These are phyloP conservation scores for Chlamydotis undulata DNA, from an alignment of 2,113 vertebrate species.

Conservation along the genomic window DNA sequence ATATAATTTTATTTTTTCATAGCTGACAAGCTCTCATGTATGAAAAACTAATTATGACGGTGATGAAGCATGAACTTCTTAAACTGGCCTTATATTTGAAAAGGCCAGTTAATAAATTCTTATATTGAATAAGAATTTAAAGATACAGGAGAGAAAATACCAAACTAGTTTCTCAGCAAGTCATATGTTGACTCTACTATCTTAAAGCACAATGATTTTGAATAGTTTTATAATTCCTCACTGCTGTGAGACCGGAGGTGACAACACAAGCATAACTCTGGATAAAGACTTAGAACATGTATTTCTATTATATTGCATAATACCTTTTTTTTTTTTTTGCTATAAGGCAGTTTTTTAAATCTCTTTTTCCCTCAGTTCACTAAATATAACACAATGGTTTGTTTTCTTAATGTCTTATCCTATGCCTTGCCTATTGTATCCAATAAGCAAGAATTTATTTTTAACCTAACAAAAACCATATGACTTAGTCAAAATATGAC, in stretches of 20 bases:
- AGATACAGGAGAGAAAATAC: neutral
- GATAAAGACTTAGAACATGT: neutral
- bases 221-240: neutral
- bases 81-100: neutral
- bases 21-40: neutral
- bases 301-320: neutral
- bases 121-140: neutral
- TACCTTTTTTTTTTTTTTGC: neutral
- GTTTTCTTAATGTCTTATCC: neutral
- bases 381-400: neutral
- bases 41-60: neutral
- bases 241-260: neutral
- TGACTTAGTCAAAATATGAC: neutral
- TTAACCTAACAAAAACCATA: neutral
- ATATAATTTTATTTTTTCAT: neutral
- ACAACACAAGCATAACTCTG: neutral
- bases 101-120: neutral
- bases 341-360: neutral
- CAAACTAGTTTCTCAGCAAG: neutral
- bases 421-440: neutral
- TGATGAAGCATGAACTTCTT: neutral
- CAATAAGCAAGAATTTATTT: neutral
- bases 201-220: neutral
- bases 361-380: neutral
- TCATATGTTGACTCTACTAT: neutral